A percentile compares a stretch with the other conserved stretches of the same genome.
Conservation (phyloP, 2,797 vertebrate genomes). For the Falco cherrug region DNA sequence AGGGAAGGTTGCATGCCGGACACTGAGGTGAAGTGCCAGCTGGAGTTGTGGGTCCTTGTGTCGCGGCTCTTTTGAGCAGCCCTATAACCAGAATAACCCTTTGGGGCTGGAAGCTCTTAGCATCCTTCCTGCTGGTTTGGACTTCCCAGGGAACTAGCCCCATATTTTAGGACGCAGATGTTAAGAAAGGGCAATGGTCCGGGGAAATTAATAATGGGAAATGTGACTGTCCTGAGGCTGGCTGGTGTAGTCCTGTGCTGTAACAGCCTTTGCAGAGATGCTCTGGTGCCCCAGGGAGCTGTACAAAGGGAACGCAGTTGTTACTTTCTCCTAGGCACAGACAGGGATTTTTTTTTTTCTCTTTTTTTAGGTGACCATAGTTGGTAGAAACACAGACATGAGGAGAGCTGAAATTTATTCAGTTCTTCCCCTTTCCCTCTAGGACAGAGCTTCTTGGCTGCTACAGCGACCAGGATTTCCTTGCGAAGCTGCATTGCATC, state of each 20-base stretch:
- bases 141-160: background rate
- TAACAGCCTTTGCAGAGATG: background rate
- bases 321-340: background rate
- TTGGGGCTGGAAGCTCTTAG: background rate
- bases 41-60: background rate
- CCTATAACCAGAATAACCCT: background rate
- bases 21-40: conserved; percentile 82
- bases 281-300: background rate
- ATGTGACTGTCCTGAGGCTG: background rate
- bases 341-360: background rate
- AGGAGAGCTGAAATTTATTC: background rate
- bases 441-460: conserved; percentile 96
- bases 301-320: background rate
- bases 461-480: conserved; percentile 94
- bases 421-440: background rate
- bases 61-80: background rate
- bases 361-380: background rate
- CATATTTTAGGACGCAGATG: background rate
- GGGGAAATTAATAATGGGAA: background rate
- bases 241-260: background rate
- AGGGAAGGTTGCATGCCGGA: conserved; percentile 84
- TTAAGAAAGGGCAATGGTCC: background rate
- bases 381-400: background rate
- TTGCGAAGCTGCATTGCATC: conserved; percentile 94
- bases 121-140: background rate